Conservation (phyloP, 2,797 vertebrate species). For the Epinephelus malabaricus region DNA sequence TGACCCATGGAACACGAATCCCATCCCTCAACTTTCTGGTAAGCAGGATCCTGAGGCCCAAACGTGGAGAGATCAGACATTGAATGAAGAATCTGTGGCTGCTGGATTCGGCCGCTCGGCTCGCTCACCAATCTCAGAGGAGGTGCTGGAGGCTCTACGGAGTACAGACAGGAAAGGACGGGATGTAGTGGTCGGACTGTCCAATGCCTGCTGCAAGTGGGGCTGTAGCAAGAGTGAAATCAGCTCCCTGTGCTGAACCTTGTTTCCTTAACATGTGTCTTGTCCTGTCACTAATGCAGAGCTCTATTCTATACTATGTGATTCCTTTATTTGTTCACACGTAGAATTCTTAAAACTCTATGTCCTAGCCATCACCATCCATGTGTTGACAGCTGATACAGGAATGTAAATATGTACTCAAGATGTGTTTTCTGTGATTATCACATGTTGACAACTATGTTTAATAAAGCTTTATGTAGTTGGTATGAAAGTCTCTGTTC, state of each 20-base stretch:
- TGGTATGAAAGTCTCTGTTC: slow-evolving; percentile 34
- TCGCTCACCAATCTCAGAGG: slow-evolving; percentile 81
- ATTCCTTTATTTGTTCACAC: slow-evolving; percentile 5
- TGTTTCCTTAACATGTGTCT: neutral
- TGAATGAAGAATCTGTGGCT: slow-evolving; percentile 57
- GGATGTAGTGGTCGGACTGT: slow-evolving; percentile 88
- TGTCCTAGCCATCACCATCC: slow-evolving; percentile 1
- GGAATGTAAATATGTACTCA: slow-evolving; percentile 31
- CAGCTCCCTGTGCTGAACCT: slow-evolving; percentile 89
- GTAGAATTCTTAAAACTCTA: slow-evolving; percentile 2
- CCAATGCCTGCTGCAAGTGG: slow-evolving; percentile 91
- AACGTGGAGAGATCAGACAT: slow-evolving; percentile 70
- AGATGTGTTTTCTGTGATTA: slow-evolving; percentile 28
- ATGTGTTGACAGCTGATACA: slow-evolving; percentile 19
- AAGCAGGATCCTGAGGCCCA: slow-evolving; percentile 66
- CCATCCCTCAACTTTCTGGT: slow-evolving; percentile 60
- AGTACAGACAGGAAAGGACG: slow-evolving; percentile 83
- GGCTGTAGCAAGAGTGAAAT: slow-evolving; percentile 93
- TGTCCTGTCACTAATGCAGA: slow-evolving; percentile 16
- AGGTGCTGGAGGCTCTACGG: slow-evolving; percentile 82
- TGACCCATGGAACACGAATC: slow-evolving; percentile 76
- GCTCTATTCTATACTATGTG: slow-evolving; percentile 4
- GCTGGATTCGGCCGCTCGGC: slow-evolving; percentile 69
- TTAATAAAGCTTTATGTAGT: slow-evolving; percentile 67
- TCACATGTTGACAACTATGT: slow-evolving; percentile 12